Percentiles rank a stretch among this genome's conserved stretches.
Evolutionary conservation across 2,113 vertebrate genomes (phyloP).

Genomic region (Paradisaea rubra): DNA sequence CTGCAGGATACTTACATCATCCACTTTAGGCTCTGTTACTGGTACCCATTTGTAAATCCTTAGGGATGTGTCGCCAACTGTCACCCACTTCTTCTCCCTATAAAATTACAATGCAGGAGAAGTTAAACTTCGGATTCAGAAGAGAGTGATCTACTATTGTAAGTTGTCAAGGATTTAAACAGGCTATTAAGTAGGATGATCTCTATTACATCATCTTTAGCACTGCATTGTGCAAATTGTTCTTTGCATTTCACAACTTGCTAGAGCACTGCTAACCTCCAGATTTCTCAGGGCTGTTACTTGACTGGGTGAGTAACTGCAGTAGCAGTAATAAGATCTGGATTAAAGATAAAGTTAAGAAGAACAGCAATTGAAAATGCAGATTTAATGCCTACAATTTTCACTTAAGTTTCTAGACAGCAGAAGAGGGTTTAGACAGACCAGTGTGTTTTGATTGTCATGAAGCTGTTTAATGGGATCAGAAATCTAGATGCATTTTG

Average conservation of each 20-base stretch:
- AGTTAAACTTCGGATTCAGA: neutral
- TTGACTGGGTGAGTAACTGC: constrained; percentile 20
- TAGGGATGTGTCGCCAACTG: constrained; percentile 94
- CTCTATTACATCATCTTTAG: constrained; percentile 31
- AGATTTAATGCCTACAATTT: constrained; percentile 19
- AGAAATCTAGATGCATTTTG: constrained; percentile 7
- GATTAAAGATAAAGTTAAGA: constrained; percentile 10
- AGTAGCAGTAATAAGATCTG: constrained; percentile 33
- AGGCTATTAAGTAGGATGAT: constrained; percentile 50
- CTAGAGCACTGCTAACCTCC: constrained; percentile 33
- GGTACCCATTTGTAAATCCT: constrained; percentile 99
- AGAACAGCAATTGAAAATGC: constrained; percentile 30
- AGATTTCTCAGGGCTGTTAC: constrained; percentile 29
- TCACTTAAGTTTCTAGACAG: constrained; percentile 20
- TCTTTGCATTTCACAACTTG: constrained; percentile 29
- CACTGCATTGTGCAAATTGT: constrained; percentile 19
- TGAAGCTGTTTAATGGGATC: constrained; percentile 13
- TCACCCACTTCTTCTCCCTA: constrained; percentile 99
- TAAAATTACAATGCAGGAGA: constrained; percentile 41
- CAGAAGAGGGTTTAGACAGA: constrained; percentile 25
- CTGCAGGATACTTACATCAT: constrained; percentile 84
- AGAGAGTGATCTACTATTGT: constrained; percentile 11
- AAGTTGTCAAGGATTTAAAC: constrained; percentile 42
- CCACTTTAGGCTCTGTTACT: constrained; percentile 92
- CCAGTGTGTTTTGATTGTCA: neutral